phyloP scores from a whole-genome alignment of 2,888 invertebrate species.

The Oligia fasciuncula region DNA sequence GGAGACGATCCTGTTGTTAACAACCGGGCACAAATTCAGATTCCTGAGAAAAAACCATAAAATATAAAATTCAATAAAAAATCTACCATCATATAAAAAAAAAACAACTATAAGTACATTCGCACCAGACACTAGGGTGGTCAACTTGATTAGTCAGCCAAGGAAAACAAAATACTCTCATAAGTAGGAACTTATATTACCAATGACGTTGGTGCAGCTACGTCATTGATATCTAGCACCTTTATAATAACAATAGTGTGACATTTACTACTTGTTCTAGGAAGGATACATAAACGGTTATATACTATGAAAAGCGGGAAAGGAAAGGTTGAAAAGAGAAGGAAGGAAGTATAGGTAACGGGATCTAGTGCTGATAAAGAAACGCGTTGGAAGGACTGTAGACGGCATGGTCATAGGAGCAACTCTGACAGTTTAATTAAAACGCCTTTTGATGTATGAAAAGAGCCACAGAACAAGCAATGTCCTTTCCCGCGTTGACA shows the following conservation, averaged over 20 bases:
- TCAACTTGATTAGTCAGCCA: conserved; percentile 10
- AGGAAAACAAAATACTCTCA: conserved; percentile 24
- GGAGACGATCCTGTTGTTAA: not conserved
- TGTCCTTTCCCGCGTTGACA: not conserved
- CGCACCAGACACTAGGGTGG: not conserved
- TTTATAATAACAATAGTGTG: conserved; percentile 10
- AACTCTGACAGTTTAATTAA: no score
- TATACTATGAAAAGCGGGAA: conserved; percentile 14
- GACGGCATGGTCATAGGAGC: not conserved
- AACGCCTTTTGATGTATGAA: not conserved
- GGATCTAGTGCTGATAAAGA: conserved; percentile 18
- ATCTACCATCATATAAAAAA: not conserved
- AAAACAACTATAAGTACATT: not conserved
- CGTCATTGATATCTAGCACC: conserved; percentile 12
- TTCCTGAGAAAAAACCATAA: not conserved
- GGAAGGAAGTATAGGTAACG: conserved; percentile 16
- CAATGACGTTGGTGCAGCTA: conserved; percentile 35
- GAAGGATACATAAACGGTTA: conserved; percentile 3
- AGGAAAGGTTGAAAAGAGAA: not conserved
- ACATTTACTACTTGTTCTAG: not conserved
- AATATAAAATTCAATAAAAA: not conserved
- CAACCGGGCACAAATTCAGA: not conserved
- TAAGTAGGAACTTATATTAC: conserved; percentile 23
- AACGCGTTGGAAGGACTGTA: not conserved
- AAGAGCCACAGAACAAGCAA: not conserved